phyloP scores from a whole-genome alignment of 1,140 invertebrate genomes.

The Neotoxoptera formosana region DNA sequence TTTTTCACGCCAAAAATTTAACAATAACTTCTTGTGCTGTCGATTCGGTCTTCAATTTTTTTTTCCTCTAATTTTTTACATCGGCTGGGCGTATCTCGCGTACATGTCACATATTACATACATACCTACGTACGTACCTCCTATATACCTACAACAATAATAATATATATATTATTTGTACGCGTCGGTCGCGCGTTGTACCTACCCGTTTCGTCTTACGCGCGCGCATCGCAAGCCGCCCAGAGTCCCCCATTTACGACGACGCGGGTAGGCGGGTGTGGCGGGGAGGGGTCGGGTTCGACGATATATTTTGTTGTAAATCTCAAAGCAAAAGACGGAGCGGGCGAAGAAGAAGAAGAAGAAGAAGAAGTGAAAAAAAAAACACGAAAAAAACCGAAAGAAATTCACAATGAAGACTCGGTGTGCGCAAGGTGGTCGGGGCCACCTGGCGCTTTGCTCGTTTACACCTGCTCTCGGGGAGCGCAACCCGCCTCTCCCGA shows the following conservation, averaged over 20 bases:
- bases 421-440: slow-evolving; percentile 45
- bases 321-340: neutral
- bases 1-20: slow-evolving; percentile 1
- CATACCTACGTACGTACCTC: neutral
- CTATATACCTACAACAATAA: neutral
- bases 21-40: neutral
- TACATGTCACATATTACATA: neutral
- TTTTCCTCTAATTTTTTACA: slow-evolving; percentile 4
- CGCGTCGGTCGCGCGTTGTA: no score
- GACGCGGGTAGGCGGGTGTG: neutral
- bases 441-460: slow-evolving; percentile 46
- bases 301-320: slow-evolving; percentile 42
- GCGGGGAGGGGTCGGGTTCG: no score
- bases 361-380: neutral
- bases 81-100: neutral
- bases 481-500: neutral
- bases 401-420: slow-evolving; percentile 13
- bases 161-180: neutral
- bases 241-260: neutral
- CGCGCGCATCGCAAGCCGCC: neutral
- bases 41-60: neutral
- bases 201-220: neutral
- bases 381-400: neutral
- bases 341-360: no score
- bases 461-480: slow-evolving; percentile 35